phyloP scores from a whole-genome alignment of 2,113 vertebrate species.

The Columba janthina region DNA sequence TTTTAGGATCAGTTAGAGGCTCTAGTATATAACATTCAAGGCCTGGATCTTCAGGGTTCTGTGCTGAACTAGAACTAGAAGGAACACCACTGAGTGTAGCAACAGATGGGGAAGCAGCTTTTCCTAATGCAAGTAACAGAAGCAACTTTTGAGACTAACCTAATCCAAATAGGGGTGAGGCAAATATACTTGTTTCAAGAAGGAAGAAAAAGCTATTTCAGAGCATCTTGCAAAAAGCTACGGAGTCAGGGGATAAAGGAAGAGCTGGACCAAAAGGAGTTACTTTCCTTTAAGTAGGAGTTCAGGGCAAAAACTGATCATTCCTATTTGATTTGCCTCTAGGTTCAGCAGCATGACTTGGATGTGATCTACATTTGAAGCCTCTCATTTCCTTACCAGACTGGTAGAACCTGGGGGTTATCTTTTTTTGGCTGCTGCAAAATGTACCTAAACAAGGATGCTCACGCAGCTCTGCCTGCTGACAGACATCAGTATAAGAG shows the following conservation, averaged over 20 bases:
- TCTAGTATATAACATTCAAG: neutral
- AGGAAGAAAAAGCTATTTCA: neutral
- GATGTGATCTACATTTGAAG: conserved; percentile 74
- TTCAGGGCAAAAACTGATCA: neutral
- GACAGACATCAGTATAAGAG: neutral
- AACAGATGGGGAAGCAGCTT: neutral
- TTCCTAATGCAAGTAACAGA: neutral
- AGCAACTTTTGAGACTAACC: neutral
- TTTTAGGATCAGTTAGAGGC: neutral
- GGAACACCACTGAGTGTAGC: neutral
- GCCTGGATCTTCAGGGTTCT: neutral
- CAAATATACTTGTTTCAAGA: neutral
- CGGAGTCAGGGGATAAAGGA: neutral
- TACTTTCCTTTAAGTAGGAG: neutral
- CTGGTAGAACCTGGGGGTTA: neutral
- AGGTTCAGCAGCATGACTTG: conserved; percentile 69
- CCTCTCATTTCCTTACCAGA: neutral
- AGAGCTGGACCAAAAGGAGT: neutral
- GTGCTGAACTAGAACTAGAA: neutral
- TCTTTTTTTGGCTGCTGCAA: neutral
- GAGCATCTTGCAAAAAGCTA: neutral
- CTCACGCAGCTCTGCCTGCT: neutral
- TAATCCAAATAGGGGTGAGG: neutral
- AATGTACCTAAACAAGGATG: neutral
- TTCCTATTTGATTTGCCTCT: neutral